phyloP scores from a whole-genome alignment of 2,888 invertebrate species.

The Xestoiulus laeticollis region DNA sequence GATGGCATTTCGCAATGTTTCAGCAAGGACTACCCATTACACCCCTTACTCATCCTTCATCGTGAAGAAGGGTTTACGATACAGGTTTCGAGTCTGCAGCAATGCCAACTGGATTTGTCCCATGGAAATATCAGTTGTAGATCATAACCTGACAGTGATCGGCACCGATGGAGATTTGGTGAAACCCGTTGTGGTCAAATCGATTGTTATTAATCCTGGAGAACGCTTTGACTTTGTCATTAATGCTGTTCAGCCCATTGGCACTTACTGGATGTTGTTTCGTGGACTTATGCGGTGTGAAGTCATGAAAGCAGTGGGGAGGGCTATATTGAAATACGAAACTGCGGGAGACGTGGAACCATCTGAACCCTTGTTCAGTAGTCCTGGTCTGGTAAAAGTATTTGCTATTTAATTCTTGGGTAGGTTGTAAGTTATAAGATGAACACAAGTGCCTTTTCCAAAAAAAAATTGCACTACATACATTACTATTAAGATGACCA shows the following conservation, averaged over 20 bases:
- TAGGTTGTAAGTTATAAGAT: too few relatives aligned
- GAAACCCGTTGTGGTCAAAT: conserved; percentile 74
- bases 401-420: too few relatives aligned
- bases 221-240: conserved; percentile 87
- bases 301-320: conserved; percentile 69
- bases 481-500: too few relatives aligned
- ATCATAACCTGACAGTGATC: conserved; percentile 80
- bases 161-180: conserved; percentile 82
- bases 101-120: conserved; percentile 89
- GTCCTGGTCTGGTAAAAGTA: too few relatives aligned
- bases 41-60: background rate
- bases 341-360: conserved; percentile 66
- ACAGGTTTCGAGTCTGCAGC: conserved; percentile 83
- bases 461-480: too few relatives aligned
- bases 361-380: conserved; percentile 51
- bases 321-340: conserved; percentile 81
- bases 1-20: conserved; percentile 63
- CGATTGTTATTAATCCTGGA: conserved; percentile 83
- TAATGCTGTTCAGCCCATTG: conserved; percentile 76
- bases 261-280: conserved; percentile 88
- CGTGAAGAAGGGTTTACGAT: conserved; percentile 72
- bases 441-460: too few relatives aligned
- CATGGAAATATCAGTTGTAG: conserved; percentile 82
- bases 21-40: conserved; percentile 55
- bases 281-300: conserved; percentile 89